Evolutionary conservation across 2,113 vertebrate species (phyloP).

Genomic region (Numida meleagris): DNA sequence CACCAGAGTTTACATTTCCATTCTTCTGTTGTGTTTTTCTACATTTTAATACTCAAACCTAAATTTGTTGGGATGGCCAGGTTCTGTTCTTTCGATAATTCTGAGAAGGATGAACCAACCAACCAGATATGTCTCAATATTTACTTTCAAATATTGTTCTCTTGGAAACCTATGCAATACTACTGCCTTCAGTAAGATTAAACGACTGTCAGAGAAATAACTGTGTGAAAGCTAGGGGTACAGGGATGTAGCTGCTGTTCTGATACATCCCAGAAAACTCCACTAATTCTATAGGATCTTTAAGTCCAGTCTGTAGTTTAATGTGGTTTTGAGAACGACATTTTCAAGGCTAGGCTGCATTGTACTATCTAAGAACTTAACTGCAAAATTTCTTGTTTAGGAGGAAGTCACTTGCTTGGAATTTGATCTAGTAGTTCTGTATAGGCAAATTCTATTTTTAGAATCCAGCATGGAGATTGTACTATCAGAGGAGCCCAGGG

Average conservation of each 20-base stretch:
- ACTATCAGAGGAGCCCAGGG: not conserved
- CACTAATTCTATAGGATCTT: fast-evolving
- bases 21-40: not conserved
- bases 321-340: not conserved
- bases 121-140: too few species aligned
- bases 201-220: not conserved
- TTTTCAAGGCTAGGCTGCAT: not conserved
- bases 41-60: not conserved
- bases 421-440: not conserved
- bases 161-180: not conserved
- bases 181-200: not conserved
- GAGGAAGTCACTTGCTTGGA: not conserved
- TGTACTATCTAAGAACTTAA: not conserved
- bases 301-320: not conserved
- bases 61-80: not conserved
- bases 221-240: not conserved
- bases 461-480: not conserved
- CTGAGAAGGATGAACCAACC: not conserved
- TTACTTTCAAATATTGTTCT: not conserved
- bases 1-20: not conserved
- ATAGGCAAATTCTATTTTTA: not conserved
- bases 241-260: not conserved
- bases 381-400: fast-evolving
- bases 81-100: not conserved
- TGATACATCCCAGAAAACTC: not conserved